Conservation (phyloP, 1,140 invertebrate species). For the Wasmannia auropunctata region DNA sequence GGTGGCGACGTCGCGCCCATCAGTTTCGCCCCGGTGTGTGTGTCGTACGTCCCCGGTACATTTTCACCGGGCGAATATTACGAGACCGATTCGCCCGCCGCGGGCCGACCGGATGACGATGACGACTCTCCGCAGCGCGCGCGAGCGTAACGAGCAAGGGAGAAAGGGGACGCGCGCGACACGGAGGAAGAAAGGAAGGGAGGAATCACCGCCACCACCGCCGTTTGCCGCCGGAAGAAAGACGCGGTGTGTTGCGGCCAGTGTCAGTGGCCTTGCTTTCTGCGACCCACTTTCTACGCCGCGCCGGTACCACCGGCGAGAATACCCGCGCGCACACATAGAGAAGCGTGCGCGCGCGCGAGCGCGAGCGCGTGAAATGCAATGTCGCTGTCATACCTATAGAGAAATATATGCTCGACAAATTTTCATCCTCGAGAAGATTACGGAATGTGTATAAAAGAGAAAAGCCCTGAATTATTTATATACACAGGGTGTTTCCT, state of each 20-base stretch:
- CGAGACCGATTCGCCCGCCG: constrained; percentile 59
- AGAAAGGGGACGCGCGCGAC: constrained; percentile 50
- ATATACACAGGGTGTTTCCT: too few species aligned
- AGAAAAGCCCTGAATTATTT: not conserved
- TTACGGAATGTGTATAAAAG: not conserved
- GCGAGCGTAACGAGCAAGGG: constrained; percentile 50
- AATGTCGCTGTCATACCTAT: not conserved
- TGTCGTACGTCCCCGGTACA: constrained; percentile 7
- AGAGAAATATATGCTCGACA: not conserved
- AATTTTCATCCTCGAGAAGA: not conserved
- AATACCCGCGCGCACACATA: constrained; percentile 27
- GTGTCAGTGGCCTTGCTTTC: constrained; percentile 86
- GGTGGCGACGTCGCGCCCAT: constrained; percentile 59
- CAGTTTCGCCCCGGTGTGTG: constrained; percentile 12
- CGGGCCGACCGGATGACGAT: constrained; percentile 64
- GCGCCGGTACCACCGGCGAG: constrained; percentile 58
- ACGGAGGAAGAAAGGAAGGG: constrained; percentile 59
- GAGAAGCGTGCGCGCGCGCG: constrained; percentile 21
- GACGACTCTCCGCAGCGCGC: constrained; percentile 65
- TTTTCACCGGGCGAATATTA: constrained; percentile 69
- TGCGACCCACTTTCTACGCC: constrained; percentile 84
- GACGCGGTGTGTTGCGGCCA: constrained; percentile 71
- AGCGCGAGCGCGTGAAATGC: constrained; percentile 39
- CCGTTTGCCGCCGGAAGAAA: constrained; percentile 69
- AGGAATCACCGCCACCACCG: constrained; percentile 70